Evolutionary conservation across 2,113 vertebrate species (phyloP).

Genomic region (Pollachius pollachius): DNA sequence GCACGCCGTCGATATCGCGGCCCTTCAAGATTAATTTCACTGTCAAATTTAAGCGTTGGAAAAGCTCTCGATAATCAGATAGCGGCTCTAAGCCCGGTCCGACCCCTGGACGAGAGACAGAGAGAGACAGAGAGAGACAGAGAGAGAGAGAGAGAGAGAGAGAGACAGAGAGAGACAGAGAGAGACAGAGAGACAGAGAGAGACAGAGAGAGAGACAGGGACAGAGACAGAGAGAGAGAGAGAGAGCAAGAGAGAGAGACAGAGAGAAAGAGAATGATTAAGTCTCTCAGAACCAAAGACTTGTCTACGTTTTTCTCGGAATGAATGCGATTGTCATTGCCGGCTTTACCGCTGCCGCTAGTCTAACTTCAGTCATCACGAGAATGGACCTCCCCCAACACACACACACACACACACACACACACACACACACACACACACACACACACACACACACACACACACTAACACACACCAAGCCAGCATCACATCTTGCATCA

Average conservation of each 20-base stretch:
- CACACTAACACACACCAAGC: neutral
- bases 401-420: neutral
- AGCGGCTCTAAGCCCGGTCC: constrained; percentile 64
- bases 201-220: neutral
- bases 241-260: constrained; percentile 16
- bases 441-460: no score
- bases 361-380: constrained; percentile 7
- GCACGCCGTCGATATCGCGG: constrained; percentile 66
- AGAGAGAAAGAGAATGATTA: constrained; percentile 32
- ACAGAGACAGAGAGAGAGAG: neutral
- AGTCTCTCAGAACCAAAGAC: constrained; percentile 52
- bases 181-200: neutral
- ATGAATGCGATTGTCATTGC: constrained; percentile 49
- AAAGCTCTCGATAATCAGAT: constrained; percentile 68
- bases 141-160: constrained; percentile 33
- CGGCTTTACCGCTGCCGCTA: constrained; percentile 32
- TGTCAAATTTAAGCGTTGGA: constrained; percentile 44
- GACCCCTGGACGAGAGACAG: constrained; percentile 47
- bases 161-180: constrained; percentile 28
- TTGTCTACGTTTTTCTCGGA: constrained; percentile 44
- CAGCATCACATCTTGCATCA: neutral
- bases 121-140: constrained; percentile 9
- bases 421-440: no score
- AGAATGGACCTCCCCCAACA: neutral
- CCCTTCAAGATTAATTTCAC: constrained; percentile 71